Evolutionary conservation across 2,113 vertebrate species (phyloP).

Genomic region (Pomatorhinus ruficollis): DNA sequence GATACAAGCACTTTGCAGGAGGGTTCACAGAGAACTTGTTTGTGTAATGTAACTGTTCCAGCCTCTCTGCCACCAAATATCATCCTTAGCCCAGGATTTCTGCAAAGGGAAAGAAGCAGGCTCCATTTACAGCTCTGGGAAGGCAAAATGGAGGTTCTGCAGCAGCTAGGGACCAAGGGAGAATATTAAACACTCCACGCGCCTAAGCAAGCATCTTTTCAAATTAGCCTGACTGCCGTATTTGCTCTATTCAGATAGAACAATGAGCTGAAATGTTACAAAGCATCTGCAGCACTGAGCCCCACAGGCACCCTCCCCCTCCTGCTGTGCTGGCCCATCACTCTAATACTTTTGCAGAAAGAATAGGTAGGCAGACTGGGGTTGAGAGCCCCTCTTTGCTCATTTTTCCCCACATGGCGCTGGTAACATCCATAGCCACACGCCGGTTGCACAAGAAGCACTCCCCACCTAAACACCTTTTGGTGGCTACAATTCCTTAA

Average conservation of each 20-base stretch:
- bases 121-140: not conserved
- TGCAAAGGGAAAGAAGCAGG: not conserved
- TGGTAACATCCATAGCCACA: not conserved
- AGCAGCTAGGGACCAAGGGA: not conserved
- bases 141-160: slow-evolving; percentile 36
- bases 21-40: not conserved
- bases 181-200: slow-evolving; percentile 59
- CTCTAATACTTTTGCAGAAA: not conserved
- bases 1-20: not conserved
- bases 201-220: slow-evolving; percentile 61
- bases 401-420: not conserved
- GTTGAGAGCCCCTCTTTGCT: not conserved
- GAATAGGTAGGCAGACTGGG: not conserved
- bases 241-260: slow-evolving; percentile 65
- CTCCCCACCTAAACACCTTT: not conserved
- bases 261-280: slow-evolving; percentile 55
- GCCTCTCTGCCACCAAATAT: not conserved
- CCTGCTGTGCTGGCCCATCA: not conserved
- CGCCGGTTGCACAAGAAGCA: not conserved
- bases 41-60: not conserved
- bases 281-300: slow-evolving; percentile 46
- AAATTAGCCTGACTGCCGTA: slow-evolving; percentile 57
- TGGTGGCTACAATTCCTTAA: not conserved
- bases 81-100: not conserved
- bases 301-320: not conserved